Percentiles rank a stretch among this genome's conserved stretches.
Evolutionary conservation across 2,797 vertebrate species (phyloP).

Genomic region (Catharus ustulatus): DNA sequence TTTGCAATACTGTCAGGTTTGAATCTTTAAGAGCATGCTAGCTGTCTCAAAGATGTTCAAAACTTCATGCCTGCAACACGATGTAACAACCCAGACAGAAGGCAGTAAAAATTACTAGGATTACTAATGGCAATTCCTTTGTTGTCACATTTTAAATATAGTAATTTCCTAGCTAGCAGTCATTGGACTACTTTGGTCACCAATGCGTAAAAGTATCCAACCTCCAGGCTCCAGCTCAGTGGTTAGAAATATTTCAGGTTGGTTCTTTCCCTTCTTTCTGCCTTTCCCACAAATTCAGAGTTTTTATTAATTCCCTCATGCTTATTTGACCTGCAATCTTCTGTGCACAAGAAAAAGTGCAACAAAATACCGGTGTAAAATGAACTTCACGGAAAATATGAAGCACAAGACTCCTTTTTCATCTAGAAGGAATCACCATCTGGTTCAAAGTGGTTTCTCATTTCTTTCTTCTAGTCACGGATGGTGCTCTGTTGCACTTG

Average conservation of each 20-base stretch:
- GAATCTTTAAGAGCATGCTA: background rate
- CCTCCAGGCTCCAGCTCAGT: background rate
- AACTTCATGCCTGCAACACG: background rate
- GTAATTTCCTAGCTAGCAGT: background rate
- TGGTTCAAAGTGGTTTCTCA: slow-evolving; percentile 62
- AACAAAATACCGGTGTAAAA: slow-evolving; percentile 38
- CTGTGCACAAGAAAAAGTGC: background rate
- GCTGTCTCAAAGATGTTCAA: background rate
- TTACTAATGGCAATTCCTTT: slow-evolving; percentile 13
- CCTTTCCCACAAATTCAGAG: background rate
- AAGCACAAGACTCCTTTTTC: slow-evolving; percentile 10
- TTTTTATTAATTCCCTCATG: background rate
- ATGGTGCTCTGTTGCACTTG: slow-evolving; percentile 56
- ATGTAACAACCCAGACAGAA: background rate
- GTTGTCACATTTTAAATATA: background rate
- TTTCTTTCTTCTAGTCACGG: slow-evolving; percentile 47
- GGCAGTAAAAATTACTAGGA: background rate
- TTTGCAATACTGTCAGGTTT: background rate
- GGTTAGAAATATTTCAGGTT: background rate
- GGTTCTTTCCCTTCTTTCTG: background rate
- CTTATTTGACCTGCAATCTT: background rate
- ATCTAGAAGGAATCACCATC: slow-evolving; percentile 62
- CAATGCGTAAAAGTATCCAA: background rate
- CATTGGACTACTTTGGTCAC: background rate
- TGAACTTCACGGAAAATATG: slow-evolving; percentile 5